Percentiles rank a stretch among this genome's conserved stretches.
Evolutionary conservation across 2,888 invertebrate genomes (phyloP).

Genomic region (Ornithoptera alexandrae): DNA sequence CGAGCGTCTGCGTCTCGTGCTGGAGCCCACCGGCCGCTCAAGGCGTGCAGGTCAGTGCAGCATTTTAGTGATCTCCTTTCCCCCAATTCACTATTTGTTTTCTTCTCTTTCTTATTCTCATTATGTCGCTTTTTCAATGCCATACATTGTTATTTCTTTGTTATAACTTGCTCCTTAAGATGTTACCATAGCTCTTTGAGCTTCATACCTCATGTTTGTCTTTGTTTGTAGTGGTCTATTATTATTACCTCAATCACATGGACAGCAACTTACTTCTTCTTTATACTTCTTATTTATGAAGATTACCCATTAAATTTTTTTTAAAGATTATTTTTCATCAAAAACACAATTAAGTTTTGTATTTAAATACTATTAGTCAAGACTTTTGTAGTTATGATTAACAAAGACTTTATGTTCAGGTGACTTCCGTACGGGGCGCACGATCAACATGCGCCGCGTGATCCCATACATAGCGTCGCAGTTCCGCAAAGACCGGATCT

Average conservation of each 20-base stretch:
- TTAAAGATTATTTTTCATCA: too few relatives aligned
- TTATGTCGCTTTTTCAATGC: neutral
- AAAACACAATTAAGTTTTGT: too few relatives aligned
- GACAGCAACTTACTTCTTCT: too few relatives aligned
- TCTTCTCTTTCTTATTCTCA: too few relatives aligned
- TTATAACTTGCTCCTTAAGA: neutral
- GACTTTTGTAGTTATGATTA: neutral
- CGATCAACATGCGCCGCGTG: conserved; percentile 97
- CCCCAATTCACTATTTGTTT: neutral
- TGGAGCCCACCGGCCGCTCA: conserved; percentile 97
- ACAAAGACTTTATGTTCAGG: conserved; percentile 77
- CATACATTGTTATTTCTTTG: neutral
- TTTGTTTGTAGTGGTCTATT: neutral
- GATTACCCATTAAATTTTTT: too few relatives aligned
- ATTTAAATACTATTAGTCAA: too few relatives aligned
- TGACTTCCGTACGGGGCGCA: conserved; percentile 96
- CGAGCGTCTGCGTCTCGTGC: conserved; percentile 94
- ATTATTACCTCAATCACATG: neutral
- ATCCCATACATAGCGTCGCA: conserved; percentile 99
- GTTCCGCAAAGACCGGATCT: conserved; percentile 99
- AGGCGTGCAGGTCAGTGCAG: conserved; percentile 82
- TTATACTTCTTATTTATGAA: too few relatives aligned
- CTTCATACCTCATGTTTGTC: neutral
- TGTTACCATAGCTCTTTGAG: neutral
- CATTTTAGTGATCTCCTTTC: neutral